Evolutionary conservation across 2,888 invertebrate species (phyloP), one percentile per base, ranked within the genome.

Genomic region (Gonocerus acuteangulatus): DNA sequence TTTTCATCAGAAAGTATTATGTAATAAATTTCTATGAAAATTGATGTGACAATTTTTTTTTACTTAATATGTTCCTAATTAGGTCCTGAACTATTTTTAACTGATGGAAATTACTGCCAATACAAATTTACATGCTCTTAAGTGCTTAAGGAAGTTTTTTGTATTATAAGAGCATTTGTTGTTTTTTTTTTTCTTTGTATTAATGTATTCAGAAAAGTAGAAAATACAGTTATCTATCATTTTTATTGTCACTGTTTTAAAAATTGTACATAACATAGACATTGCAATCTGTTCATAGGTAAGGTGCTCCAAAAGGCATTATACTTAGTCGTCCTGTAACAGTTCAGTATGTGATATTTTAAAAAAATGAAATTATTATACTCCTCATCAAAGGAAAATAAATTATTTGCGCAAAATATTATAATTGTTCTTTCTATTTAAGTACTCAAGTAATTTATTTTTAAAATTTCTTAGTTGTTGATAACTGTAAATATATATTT

Each of bases 391-490:
- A n/a, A n/a, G n/a, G n/a, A 27, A 9, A 27, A 27, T 27, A 27
- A 27, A 27, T 27, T 27, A 4, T 27, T 27, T 27, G 27, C 27
- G 27, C 27, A 27, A 27, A 27, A 27, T 27, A 27, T 27, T n/a
- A n/a, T n/a, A n/a, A n/a, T n/a, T n/a, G 22, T 36, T 54, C 23
- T 54, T 39, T 54, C 34, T 54, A 39, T 54, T 42, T 54, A 51
- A 22, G 32, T 54, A 39, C n/a, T 54, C 34, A 19, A 16, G n/a
- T 52, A 22, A 7, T 47, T 47, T 23, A 48, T 23, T 39, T 39
- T 39, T 9, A 9, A 13, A 48, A 23, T 21, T 48, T 22, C 3
- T 48, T 58, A 34, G 48, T 48, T 58, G 47, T 58, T 34, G 22
- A 47, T 34, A 48, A n/a, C n/a, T 36, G 39, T 48, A 34, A 13